Evolutionary conservation across 2,888 invertebrate species (phyloP).

Genomic region (Drosophila atripex): DNA sequence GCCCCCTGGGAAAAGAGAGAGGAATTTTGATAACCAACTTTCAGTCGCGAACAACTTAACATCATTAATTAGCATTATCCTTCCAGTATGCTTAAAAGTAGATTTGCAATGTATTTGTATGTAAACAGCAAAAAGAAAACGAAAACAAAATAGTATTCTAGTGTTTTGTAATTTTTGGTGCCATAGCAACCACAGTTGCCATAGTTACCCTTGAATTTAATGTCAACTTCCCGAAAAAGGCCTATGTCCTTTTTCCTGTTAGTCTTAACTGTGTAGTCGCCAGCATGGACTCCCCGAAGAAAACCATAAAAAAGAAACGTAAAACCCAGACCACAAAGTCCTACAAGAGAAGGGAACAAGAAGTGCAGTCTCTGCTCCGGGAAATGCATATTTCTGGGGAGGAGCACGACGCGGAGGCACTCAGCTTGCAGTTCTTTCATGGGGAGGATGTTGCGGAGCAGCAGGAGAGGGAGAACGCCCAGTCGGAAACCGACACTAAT

Average conservation of each 20-base stretch:
- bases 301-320: slow-evolving; percentile 39
- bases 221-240: slow-evolving; percentile 7
- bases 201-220: slow-evolving; percentile 3
- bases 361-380: slow-evolving; percentile 70
- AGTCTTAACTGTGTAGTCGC: neutral
- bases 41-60: slow-evolving; percentile 43
- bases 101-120: slow-evolving; percentile 79
- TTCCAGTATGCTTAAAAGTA: slow-evolving; percentile 63
- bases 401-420: slow-evolving; percentile 43
- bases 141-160: slow-evolving; percentile 53
- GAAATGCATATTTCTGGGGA: slow-evolving; percentile 10
- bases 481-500: neutral
- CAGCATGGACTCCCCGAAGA: slow-evolving; percentile 14
- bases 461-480: neutral
- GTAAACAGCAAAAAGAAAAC: slow-evolving; percentile 78
- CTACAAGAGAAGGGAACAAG: slow-evolving; percentile 74
- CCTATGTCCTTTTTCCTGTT: neutral
- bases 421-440: slow-evolving; percentile 71
- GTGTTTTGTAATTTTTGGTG: slow-evolving; percentile 5
- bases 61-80: slow-evolving; percentile 30
- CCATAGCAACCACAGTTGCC: slow-evolving; percentile 1
- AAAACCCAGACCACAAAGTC: slow-evolving; percentile 76
- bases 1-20: slow-evolving; percentile 1
- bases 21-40: slow-evolving; percentile 20
- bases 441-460: slow-evolving; percentile 16